These are phyloP conservation scores for Eudemis profundana DNA, from an alignment of 2,888 invertebrate species.

Conservation along the genomic window DNA sequence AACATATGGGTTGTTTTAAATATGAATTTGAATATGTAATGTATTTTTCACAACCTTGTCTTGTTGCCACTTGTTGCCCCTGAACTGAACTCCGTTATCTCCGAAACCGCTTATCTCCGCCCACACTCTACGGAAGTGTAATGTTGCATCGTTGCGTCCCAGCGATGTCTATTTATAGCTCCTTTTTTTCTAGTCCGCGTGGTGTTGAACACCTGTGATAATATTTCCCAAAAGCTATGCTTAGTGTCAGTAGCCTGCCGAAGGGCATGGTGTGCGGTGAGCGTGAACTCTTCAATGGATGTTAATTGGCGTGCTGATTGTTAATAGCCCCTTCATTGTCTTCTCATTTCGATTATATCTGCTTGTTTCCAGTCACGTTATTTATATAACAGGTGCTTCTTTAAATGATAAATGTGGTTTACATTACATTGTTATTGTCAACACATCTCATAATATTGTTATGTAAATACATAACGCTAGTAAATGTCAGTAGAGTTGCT, in stretches of 20 bases:
- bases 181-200: slow-evolving; percentile 10
- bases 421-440: neutral
- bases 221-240: slow-evolving; percentile 15
- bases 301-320: slow-evolving; percentile 37
- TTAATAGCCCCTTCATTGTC: slow-evolving; percentile 36
- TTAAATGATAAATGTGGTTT: neutral
- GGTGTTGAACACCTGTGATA: slow-evolving; percentile 35
- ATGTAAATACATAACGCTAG: neutral
- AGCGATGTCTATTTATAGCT: slow-evolving; percentile 25
- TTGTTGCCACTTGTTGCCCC: slow-evolving; percentile 6
- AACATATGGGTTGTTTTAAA: no score
- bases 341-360: slow-evolving; percentile 28
- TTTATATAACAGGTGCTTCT: slow-evolving; percentile 17
- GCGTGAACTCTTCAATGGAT: slow-evolving; percentile 39
- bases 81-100: slow-evolving; percentile 31
- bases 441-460: neutral
- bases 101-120: neutral
- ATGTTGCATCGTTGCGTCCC: slow-evolving; percentile 9
- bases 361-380: slow-evolving; percentile 6
- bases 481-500: neutral
- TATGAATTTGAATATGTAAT: no score
- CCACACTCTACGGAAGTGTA: slow-evolving; percentile 16
- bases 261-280: slow-evolving; percentile 30
- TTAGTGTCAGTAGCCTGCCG: slow-evolving; percentile 22
- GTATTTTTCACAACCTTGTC: neutral